Conservation (phyloP, 1,140 invertebrate species). For the Calephelis virginiensis region DNA sequence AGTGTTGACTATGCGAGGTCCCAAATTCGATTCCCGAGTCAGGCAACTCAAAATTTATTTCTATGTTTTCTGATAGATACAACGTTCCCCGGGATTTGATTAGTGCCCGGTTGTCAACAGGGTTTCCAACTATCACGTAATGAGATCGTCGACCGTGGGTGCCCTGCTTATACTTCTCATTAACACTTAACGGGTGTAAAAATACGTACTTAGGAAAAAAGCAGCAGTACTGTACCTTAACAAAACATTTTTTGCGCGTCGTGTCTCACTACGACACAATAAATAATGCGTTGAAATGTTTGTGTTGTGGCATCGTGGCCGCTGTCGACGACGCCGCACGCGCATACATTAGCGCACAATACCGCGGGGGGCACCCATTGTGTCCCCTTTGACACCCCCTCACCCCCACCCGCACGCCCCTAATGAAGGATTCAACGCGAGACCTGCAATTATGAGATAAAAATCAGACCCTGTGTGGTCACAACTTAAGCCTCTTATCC, state of each 20-base stretch:
- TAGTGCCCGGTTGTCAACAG: no score
- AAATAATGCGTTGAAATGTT: conserved; percentile 78
- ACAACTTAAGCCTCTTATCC: conserved; percentile 32
- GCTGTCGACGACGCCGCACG: conserved; percentile 56
- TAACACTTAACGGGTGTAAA: no score
- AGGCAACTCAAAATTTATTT: no score
- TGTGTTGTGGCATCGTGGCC: conserved; percentile 66
- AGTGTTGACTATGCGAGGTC: no score
- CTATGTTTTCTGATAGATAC: no score
- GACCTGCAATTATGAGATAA: conserved; percentile 68
- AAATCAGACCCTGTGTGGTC: conserved; percentile 54
- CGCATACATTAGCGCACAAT: conserved; percentile 74
- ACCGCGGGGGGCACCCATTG: conserved; percentile 69
- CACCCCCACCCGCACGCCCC: conserved; percentile 38
- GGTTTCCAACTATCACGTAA: no score
- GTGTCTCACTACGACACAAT: conserved; percentile 59
- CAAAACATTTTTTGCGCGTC: conserved; percentile 64
- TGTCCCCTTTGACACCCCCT: conserved; percentile 46
- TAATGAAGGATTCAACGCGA: conserved; percentile 62
- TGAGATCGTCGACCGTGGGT: no score
- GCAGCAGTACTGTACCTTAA: conserved; percentile 52
- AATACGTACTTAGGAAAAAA: conserved; percentile 9
- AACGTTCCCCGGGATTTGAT: no score
- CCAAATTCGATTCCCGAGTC: no score
- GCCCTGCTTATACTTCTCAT: no score